A percentile compares a stretch with the other conserved stretches of the same genome.
Evolutionary conservation across 2,113 vertebrate genomes (phyloP).

Genomic region (Notarius quadriscutis): DNA sequence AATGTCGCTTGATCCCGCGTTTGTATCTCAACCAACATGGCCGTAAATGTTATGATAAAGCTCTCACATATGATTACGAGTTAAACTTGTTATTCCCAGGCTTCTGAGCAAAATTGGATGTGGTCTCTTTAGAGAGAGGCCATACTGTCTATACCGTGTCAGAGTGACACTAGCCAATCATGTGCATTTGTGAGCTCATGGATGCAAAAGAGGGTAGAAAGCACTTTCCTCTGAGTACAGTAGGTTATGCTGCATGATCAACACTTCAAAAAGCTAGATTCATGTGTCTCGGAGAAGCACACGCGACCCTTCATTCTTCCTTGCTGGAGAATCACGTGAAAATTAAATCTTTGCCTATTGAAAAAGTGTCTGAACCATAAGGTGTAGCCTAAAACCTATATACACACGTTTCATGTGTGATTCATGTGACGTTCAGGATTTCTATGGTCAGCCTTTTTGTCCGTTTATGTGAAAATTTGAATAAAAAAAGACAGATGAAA

Average conservation of each 20-base stretch:
- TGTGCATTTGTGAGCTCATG: neutral
- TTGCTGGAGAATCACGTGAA: neutral
- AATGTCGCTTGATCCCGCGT: neutral
- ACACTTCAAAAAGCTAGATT: neutral
- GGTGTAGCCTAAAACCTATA: no score
- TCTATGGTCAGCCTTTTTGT: neutral
- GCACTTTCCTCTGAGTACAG: neutral
- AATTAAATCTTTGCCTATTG: no score
- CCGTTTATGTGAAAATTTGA: neutral
- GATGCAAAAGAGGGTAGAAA: neutral
- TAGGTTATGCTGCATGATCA: neutral
- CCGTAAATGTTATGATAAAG: neutral
- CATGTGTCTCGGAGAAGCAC: neutral
- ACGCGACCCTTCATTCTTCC: neutral
- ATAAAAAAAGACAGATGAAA: neutral
- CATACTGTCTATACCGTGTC: neutral
- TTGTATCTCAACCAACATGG: neutral
- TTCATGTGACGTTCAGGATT: neutral
- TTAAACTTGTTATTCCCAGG: neutral
- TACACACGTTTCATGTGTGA: neutral
- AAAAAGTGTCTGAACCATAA: no score
- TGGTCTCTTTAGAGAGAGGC: neutral
- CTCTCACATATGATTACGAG: neutral
- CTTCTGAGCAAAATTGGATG: neutral
- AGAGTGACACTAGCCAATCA: neutral